Evolutionary conservation across 1,140 invertebrate genomes (phyloP), one percentile per base, ranked within the genome.

Genomic region (Drosophila kanapiae): DNA sequence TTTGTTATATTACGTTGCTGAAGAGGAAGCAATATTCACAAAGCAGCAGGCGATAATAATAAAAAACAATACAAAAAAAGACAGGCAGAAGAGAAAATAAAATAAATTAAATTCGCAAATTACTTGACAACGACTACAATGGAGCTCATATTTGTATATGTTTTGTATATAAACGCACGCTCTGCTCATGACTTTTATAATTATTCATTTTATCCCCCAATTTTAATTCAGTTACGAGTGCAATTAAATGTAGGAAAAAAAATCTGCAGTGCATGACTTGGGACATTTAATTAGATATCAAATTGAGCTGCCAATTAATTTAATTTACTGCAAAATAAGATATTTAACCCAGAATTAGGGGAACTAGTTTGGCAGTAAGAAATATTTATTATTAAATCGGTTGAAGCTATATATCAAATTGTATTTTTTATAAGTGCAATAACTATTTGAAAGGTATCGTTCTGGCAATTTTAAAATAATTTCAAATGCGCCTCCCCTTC

Each of bases 21-120:
- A 90, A 85, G 76, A 90, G 85, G 85, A 90, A 90, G 86, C 86
- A 68, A 84, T 67, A 78, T 84, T 69, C 69, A 68, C 54, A 78
- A 71, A 64, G 62, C 77, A 87, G 61, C 64, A 68, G 53, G 47
- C 56, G 68, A 81, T 74, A 77, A 82, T 67, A 76, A 72, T 72
- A 72, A 72, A 72, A 72, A 72, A 75, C 62, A 69, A 82, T 68
- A 82, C 68, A 47, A 80, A 40, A 56, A 43, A 29, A 40, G 38
- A 60, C 57, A 54, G 51, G 27, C 43, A 60, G 10, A 79, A 57
- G 72, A 72, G 57, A 64, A 76, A 33, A 43, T 47, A 33, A 53
- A 64, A 58, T 40, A 40, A 51, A 49, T 43, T 8, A 62, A 79
- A 64, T 60, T 78, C n/a, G 43, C 31, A 64, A 53, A 82, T 74